Evolutionary conservation across 2,113 vertebrate genomes (phyloP).

Genomic region (Osmerus mordax): DNA sequence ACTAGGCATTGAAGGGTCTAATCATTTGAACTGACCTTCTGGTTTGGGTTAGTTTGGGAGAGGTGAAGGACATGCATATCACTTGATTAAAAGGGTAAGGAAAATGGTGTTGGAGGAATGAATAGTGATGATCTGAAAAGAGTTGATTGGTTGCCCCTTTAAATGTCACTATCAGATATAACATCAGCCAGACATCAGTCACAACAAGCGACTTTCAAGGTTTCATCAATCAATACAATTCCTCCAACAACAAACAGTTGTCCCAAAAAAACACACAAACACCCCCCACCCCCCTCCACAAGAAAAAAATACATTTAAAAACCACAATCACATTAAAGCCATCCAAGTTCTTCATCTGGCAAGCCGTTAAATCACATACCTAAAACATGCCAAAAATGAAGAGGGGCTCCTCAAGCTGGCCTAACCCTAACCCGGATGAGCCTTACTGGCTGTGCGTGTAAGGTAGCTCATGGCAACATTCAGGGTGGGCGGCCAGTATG

Average conservation of each 20-base stretch:
- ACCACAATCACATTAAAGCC: conserved; percentile 36
- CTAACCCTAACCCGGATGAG: conserved; percentile 16
- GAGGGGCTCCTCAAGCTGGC: background rate
- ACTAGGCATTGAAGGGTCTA: too few relatives aligned
- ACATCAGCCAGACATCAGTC: conserved; percentile 17
- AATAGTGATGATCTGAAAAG: conserved; percentile 3
- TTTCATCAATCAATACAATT: conserved; percentile 20
- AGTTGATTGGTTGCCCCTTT: conserved; percentile 27
- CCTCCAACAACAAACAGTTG: conserved; percentile 23
- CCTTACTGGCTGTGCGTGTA: background rate
- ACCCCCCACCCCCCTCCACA: background rate
- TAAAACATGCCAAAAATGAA: conserved; percentile 6
- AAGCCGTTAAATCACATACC: conserved; percentile 18
- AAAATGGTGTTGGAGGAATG: too few relatives aligned
- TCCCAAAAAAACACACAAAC: conserved; percentile 1
- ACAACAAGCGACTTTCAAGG: conserved; percentile 17
- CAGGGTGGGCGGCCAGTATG: background rate
- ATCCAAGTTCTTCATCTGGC: conserved; percentile 15
- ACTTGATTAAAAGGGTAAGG: too few relatives aligned
- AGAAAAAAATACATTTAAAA: conserved; percentile 34
- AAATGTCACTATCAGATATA: conserved; percentile 26
- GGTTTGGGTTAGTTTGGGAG: background rate
- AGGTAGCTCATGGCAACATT: background rate
- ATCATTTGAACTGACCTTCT: too few relatives aligned
- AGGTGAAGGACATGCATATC: background rate